Conservation (phyloP, 35 echinoderm and acorn worm genomes). For the Apostichopus japonicus region DNA sequence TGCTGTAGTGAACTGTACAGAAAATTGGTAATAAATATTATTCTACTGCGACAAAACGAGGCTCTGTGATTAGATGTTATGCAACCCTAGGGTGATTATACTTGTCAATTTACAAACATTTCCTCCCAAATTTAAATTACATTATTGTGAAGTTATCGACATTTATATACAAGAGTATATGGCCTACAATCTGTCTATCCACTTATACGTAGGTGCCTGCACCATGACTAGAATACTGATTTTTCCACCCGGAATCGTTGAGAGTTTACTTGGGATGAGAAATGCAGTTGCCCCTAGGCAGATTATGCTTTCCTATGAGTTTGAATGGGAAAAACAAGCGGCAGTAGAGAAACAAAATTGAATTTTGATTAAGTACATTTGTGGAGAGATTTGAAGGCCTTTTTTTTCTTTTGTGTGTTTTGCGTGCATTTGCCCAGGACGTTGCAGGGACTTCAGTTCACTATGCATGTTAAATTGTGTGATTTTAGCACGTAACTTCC, state of each 20-base stretch:
- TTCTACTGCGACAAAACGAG: too few species aligned
- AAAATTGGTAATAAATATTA: too few species aligned
- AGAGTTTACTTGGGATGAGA: not conserved
- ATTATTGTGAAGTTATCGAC: constrained; percentile 10
- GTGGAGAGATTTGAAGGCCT: not conserved
- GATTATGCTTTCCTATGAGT: constrained; percentile 21
- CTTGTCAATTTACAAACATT: constrained; percentile 26
- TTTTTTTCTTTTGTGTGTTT: not conserved
- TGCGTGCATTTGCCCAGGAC: not conserved
- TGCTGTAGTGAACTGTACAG: too few species aligned
- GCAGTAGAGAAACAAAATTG: not conserved
- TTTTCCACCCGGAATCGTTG: not conserved
- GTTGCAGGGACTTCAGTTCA: not conserved
- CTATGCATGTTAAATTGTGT: too few species aligned
- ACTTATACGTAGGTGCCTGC: constrained; percentile 5
- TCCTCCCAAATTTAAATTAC: constrained; percentile 35
- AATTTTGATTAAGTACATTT: constrained; percentile 32
- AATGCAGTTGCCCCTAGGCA: not conserved
- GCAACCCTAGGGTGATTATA: not conserved
- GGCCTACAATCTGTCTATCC: not conserved
- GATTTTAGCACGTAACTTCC: too few species aligned
- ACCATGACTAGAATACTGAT: constrained; percentile 51
- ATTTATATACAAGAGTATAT: not conserved
- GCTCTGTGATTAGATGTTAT: not conserved
- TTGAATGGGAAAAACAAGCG: constrained; percentile 23